Base-by-base conservation (phyloP, 2,888 invertebrate genomes). In the Drosophila helvetica region DNA sequence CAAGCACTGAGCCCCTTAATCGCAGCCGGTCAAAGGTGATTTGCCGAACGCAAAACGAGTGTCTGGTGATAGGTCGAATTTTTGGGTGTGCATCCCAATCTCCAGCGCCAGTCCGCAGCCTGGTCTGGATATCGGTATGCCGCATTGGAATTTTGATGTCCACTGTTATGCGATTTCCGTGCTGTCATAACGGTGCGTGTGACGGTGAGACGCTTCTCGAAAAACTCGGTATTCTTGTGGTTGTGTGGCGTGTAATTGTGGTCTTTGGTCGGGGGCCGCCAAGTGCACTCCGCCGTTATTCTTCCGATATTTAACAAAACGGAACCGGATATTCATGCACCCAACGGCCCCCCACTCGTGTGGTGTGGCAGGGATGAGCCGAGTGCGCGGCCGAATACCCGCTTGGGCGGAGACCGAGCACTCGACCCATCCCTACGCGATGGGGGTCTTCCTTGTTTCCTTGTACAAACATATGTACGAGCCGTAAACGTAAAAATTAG, bases 1-100 rank as follows among this genome's bases (percentile, higher is more conserved):
- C 78, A 57, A 65, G 78, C 89, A 90, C 86, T 81, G 90, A 90
- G 90, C 90, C 90, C 90, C 90, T 81, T 90, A 86, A 89, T 75
- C 71, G 79, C 86, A 86, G 81, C 82, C 77, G 78, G 86, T 66
- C 80, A 63, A 15, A 83, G 79, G 78, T 77, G 82, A 71, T 86
- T 82, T 74, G 80, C 71, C 72, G 68, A 87, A 89, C 79, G 47
- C 48, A 88, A 81, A 53, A 42, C 38, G 17, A 46, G 52, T 70
- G 62, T 54, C 38, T 33, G 61, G 50, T n/a, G 38, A 38, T 38
- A 38, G 38, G 38, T 38, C 38, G 38, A 38, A 38, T 38, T 5
- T 38, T 54, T 50, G 51, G 72, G 52, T 47, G 43, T 51, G 55
- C 70, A 73, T 75, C 67, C 73, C 73, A 63, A 60, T 63, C 46